These are phyloP conservation scores for Mobula hypostoma DNA, from an alignment of 2,113 vertebrate genomes.

Conservation along the genomic window DNA sequence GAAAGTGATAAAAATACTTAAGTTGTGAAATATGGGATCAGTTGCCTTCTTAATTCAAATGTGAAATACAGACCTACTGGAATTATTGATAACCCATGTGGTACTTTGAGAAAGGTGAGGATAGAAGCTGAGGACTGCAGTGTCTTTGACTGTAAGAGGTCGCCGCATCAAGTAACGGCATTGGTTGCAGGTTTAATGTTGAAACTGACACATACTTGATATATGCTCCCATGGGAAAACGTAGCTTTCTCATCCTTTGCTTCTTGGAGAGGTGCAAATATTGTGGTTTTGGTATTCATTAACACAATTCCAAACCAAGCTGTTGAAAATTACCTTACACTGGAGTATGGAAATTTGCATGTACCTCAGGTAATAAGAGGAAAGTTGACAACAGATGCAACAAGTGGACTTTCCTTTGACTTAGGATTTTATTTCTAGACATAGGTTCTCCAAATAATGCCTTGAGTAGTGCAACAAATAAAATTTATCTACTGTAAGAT, in stretches of 20 bases:
- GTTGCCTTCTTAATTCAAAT: background rate
- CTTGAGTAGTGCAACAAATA: too few relatives aligned
- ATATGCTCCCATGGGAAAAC: background rate
- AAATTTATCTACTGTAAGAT: too few relatives aligned
- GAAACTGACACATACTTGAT: background rate
- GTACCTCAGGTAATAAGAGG: too few relatives aligned
- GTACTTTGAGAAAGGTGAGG: background rate
- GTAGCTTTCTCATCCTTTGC: background rate
- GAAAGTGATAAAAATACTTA: too few relatives aligned
- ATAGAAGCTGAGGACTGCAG: background rate
- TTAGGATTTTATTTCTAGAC: too few relatives aligned
- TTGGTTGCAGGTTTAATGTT: background rate
- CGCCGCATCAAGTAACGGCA: background rate
- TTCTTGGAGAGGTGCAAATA: background rate
- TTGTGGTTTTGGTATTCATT: background rate
- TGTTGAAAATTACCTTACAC: too few relatives aligned
- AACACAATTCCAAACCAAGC: too few relatives aligned
- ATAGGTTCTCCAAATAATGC: too few relatives aligned
- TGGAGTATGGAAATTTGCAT: too few relatives aligned
- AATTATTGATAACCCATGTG: background rate
- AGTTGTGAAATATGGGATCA: background rate
- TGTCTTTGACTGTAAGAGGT: background rate
- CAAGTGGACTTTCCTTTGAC: too few relatives aligned
- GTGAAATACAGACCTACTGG: background rate
- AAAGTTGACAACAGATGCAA: too few relatives aligned